Base-by-base conservation (phyloP, 2,797 vertebrate genomes). In the Chaetophractus vellerosus region DNA sequence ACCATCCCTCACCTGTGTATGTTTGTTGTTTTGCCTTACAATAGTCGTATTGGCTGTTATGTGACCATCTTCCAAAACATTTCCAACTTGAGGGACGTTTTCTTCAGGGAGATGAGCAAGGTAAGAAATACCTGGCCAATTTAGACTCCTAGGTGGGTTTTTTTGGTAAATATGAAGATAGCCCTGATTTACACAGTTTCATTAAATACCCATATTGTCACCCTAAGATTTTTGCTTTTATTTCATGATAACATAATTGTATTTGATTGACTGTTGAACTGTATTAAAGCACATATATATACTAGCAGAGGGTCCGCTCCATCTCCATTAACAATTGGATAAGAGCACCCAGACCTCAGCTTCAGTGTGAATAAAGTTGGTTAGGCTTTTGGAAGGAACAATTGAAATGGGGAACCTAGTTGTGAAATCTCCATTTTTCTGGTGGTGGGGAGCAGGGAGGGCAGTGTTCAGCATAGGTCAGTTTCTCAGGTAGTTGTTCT, bases 101-200 rank as follows among this genome's bases (percentile, higher is more conserved):
- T 99, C 98, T 99, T 99, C 95, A 99, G 99, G 89, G 99, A 99
- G 98, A 99, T 99, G 98, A 99, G 98, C 97, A 98, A 98, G 98
- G 99, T 99, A 95, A 83, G 98, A 96, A 71, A 88, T 31, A 23
- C 6, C 31, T 15, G 41, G 19, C 14, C 81, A 68, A 6, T 6
- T 68, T 55, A 59, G 33, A 61, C n/a, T 31, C 19, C 10, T 74
- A 33, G 7, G 28, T 81, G 50, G 87, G 26, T 68, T 74, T 95
- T 85, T 82, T 21, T 81, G 82, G 52, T 76, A 48, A 74, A 55
- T 91, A 38, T 24, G 55, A 84, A 61, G 21, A 33, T 78, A 48
- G 28, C 88, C 14, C 48, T 88, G 36, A 57, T 66, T 79, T 83
- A 57, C 5, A 41, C 5, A 41, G 61, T 66, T 59, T 91, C 59